Conservation (phyloP, 2,888 invertebrate species). For the Oligia strigilis region DNA sequence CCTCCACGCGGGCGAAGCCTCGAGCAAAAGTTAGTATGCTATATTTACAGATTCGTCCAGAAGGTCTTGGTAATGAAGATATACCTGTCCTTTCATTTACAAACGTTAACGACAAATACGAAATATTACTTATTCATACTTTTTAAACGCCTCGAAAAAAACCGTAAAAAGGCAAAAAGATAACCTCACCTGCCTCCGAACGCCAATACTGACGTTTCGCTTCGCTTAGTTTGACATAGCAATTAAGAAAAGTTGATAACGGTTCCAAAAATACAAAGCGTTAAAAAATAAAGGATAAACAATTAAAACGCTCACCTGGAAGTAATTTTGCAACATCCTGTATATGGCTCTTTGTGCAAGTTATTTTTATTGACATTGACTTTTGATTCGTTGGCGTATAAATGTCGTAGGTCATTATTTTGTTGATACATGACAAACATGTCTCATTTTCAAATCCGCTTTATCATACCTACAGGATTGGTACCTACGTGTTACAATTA, state of each 20-base stretch:
- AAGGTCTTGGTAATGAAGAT: not conserved
- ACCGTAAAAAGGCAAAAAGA: not conserved
- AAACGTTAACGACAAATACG: not conserved
- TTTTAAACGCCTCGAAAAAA: not conserved
- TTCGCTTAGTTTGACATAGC: not conserved
- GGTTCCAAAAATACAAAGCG: not conserved
- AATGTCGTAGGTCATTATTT: constrained; percentile 38
- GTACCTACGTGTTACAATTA: not conserved
- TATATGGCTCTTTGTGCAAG: constrained; percentile 57
- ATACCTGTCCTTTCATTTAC: not conserved
- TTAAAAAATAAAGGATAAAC: not conserved
- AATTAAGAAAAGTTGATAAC: not conserved
- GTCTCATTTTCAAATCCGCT: not conserved
- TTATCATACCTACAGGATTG: not conserved
- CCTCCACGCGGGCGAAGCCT: not conserved
- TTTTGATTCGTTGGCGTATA: constrained; percentile 51
- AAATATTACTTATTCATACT: not conserved
- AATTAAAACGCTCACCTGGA: not conserved
- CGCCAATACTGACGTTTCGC: not conserved
- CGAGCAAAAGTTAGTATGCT: not conserved
- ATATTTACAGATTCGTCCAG: too few species aligned
- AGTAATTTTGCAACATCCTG: constrained; percentile 29
- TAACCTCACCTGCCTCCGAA: not conserved
- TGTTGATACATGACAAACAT: constrained; percentile 18
- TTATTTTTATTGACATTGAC: constrained; percentile 64